phyloP scores from a whole-genome alignment of 1,140 invertebrate genomes.

The Brachionus manjavacas region DNA sequence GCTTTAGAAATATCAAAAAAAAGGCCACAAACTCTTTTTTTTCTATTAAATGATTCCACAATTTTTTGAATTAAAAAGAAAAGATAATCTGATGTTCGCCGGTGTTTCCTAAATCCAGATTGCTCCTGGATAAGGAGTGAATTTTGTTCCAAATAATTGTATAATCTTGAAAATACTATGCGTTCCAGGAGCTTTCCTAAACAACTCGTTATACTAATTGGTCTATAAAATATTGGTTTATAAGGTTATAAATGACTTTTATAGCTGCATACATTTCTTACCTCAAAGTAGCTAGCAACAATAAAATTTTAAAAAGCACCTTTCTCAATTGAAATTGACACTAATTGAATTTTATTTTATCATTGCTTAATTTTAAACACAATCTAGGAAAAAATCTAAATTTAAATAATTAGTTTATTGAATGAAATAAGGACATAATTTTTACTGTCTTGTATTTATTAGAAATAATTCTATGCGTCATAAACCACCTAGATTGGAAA shows the following conservation, averaged over 20 bases:
- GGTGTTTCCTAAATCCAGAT: too few species aligned
- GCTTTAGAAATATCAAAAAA: too few species aligned
- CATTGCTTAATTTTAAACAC: background rate
- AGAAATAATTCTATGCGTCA: background rate
- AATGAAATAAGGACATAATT: background rate
- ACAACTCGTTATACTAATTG: too few species aligned
- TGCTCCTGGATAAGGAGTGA: too few species aligned
- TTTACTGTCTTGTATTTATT: background rate
- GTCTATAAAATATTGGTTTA: too few species aligned
- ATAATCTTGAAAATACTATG: too few species aligned
- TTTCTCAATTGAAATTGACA: background rate
- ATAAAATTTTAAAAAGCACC: background rate
- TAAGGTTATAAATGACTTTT: background rate
- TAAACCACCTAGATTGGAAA: constrained; percentile 2
- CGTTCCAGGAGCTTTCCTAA: too few species aligned
- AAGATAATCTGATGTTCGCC: too few species aligned
- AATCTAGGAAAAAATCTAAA: background rate
- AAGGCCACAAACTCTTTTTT: too few species aligned
- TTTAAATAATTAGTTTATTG: background rate
- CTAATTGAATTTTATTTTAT: background rate
- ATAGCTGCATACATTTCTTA: background rate
- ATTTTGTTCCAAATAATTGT: too few species aligned
- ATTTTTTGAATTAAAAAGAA: too few species aligned
- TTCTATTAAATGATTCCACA: too few species aligned
- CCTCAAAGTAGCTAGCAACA: background rate